These are phyloP conservation scores for Scolopax mira DNA, from an alignment of 2,113 vertebrate genomes.

Conservation along the genomic window DNA sequence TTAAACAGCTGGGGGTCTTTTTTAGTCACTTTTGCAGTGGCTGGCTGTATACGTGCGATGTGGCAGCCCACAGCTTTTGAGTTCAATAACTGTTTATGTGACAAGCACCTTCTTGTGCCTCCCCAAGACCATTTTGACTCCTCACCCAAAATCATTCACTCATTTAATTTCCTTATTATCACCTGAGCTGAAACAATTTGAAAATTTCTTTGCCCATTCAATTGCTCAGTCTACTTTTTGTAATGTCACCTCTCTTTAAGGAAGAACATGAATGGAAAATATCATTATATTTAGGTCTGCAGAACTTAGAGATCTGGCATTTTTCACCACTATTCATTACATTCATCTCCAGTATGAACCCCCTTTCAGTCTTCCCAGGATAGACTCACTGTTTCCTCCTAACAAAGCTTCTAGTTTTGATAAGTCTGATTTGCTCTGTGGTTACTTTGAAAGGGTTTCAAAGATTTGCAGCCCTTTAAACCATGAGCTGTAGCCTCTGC, in stretches of 20 bases:
- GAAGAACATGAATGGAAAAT: neutral
- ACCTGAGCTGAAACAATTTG: neutral
- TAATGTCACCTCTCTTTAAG: neutral
- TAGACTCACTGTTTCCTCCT: neutral
- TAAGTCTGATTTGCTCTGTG: neutral
- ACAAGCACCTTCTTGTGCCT: neutral
- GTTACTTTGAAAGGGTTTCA: neutral
- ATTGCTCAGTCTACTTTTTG: neutral
- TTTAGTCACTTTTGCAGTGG: neutral
- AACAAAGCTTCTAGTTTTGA: neutral
- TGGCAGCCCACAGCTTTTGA: neutral
- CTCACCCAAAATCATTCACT: neutral
- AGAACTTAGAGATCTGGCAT: neutral
- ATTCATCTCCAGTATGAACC: neutral
- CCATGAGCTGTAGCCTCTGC: neutral
- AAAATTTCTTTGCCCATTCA: neutral
- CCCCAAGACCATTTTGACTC: neutral
- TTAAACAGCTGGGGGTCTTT: rapidly evolving
- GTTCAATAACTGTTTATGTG: neutral
- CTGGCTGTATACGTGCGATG: neutral
- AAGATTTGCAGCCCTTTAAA: neutral
- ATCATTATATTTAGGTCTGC: neutral
- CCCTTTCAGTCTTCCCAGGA: neutral
- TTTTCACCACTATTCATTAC: neutral
- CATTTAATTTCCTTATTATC: neutral